These are phyloP conservation scores for Pachyrhynchus sulphureomaculatus DNA, from an alignment of 1,140 invertebrate genomes.

Conservation along the genomic window DNA sequence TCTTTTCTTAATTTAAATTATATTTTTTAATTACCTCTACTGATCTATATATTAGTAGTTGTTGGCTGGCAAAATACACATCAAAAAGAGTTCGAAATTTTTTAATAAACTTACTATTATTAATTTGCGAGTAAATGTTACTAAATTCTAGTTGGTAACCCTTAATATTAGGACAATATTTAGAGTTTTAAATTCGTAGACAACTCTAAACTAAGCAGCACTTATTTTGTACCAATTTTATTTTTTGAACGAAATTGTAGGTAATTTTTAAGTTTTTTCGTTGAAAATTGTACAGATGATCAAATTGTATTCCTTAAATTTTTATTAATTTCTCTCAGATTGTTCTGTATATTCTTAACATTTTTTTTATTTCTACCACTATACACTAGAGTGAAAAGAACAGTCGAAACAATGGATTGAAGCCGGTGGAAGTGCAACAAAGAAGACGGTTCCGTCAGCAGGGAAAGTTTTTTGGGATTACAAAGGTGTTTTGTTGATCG, in stretches of 20 bases:
- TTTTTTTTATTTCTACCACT: too few species aligned
- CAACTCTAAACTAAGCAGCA: constrained; percentile 9
- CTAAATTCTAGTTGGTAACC: constrained; percentile 14
- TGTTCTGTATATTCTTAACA: constrained; percentile 22
- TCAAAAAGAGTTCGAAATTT: not conserved
- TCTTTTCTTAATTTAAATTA: too few species aligned
- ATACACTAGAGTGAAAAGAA: too few species aligned
- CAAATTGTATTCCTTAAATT: constrained; percentile 6
- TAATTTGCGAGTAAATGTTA: constrained; percentile 2
- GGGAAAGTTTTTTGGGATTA: too few species aligned
- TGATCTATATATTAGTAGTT: constrained; percentile 5
- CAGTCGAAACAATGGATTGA: too few species aligned
- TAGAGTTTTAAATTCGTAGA: constrained; percentile 3
- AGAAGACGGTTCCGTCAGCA: too few species aligned
- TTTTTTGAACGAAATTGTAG: constrained; percentile 12
- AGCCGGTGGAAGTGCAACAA: too few species aligned
- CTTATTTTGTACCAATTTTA: constrained; percentile 1
- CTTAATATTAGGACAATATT: constrained; percentile 3
- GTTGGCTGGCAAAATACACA: not conserved
- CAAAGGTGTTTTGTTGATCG: too few species aligned
- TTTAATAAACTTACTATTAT: not conserved
- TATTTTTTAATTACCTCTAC: constrained; percentile 6
- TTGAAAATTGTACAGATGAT: not conserved
- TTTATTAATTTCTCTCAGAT: not conserved
- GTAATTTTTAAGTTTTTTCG: not conserved